Evolutionary conservation across 1,140 invertebrate genomes (phyloP).

Genomic region (Eueides isabella): DNA sequence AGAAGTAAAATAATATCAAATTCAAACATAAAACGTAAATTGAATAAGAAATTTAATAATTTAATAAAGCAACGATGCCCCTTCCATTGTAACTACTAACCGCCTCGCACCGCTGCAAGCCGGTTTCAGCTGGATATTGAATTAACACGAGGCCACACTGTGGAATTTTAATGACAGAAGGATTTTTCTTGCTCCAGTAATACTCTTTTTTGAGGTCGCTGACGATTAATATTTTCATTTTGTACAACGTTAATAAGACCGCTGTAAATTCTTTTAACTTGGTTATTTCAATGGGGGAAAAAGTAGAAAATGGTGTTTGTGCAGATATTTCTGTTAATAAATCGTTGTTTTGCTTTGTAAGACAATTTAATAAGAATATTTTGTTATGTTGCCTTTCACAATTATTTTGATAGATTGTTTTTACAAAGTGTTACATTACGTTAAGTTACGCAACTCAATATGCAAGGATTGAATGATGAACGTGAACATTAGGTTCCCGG

Average conservation of each 20-base stretch:
- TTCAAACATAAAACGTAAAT: not conserved
- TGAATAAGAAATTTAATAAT: not conserved
- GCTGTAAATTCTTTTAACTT: conserved; percentile 1
- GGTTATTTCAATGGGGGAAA: not conserved
- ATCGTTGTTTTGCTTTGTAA: too few relatives aligned
- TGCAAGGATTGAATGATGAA: too few relatives aligned
- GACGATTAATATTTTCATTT: conserved; percentile 17
- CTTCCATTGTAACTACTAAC: conserved; percentile 7
- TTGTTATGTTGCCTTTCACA: too few relatives aligned
- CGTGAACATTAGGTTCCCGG: too few relatives aligned
- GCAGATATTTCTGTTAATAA: not conserved
- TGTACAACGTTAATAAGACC: not conserved
- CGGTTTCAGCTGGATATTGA: conserved; percentile 17
- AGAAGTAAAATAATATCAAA: not conserved
- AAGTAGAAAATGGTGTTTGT: not conserved
- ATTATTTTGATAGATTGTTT: too few relatives aligned
- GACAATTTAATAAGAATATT: not conserved
- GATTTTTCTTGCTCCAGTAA: conserved; percentile 9
- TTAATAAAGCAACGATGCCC: not conserved
- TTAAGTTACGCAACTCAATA: too few relatives aligned
- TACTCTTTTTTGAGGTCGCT: conserved; percentile 13
- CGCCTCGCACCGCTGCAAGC: not conserved
- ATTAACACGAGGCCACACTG: conserved; percentile 16
- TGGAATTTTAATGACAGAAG: conserved; percentile 14
- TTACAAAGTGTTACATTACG: too few relatives aligned